phyloP scores from a whole-genome alignment of 1,140 invertebrate genomes.

The Dendroctonus valens region DNA sequence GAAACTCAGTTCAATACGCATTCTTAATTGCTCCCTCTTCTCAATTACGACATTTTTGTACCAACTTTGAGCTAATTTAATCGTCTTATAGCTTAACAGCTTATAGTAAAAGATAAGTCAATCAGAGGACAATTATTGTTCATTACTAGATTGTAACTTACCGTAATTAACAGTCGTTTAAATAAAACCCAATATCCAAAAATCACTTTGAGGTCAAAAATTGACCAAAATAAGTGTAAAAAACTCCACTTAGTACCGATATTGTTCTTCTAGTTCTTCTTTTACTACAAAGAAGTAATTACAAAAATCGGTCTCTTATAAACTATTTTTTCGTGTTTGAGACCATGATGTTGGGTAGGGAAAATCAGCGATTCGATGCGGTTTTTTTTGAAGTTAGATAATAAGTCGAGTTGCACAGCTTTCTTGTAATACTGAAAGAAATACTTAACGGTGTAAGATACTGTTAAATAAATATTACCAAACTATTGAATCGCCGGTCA shows the following conservation, averaged over 20 bases:
- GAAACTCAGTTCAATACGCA: no score
- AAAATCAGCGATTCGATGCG: slow-evolving; percentile 29
- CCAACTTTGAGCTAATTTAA: no score
- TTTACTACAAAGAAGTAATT: slow-evolving; percentile 3
- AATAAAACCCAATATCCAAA: background rate
- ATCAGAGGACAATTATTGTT: no score
- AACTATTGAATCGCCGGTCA: slow-evolving; percentile 1
- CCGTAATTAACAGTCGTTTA: slow-evolving; percentile 1
- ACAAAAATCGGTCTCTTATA: slow-evolving; percentile 25
- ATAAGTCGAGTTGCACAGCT: slow-evolving; percentile 13
- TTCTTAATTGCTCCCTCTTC: no score
- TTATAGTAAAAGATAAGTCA: no score
- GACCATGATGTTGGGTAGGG: slow-evolving; percentile 12
- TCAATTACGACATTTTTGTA: no score
- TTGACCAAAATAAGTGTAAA: slow-evolving; percentile 11
- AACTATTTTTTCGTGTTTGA: slow-evolving; percentile 23
- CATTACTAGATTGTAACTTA: background rate
- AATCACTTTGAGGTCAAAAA: slow-evolving; percentile 15
- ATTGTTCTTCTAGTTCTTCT: background rate
- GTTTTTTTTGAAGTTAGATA: slow-evolving; percentile 28
- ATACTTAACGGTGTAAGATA: slow-evolving; percentile 1
- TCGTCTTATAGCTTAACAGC: no score
- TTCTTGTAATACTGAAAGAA: slow-evolving; percentile 24
- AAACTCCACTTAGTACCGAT: slow-evolving; percentile 9
- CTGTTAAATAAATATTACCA: slow-evolving; percentile 24